Percentiles rank a stretch among this genome's conserved stretches.
phyloP scores from a whole-genome alignment of 2,797 vertebrate genomes.

The Eutrigla gurnardus region DNA sequence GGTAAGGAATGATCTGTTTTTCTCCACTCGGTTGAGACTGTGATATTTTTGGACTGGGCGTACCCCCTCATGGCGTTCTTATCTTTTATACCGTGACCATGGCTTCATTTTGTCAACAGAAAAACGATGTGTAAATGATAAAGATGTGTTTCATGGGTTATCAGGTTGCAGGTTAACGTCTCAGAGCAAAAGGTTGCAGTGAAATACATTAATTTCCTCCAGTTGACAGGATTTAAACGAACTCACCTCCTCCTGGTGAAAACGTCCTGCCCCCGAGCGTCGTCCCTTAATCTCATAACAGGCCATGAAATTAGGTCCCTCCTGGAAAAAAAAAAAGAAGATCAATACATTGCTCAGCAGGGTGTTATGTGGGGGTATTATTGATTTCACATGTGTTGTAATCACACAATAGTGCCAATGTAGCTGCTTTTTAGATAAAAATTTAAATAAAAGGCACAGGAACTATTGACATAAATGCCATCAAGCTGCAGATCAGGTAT shows the following conservation, averaged over 20 bases:
- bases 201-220: constrained; percentile 1
- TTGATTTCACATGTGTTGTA: constrained; percentile 46
- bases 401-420: neutral
- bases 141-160: constrained; percentile 2
- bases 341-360: constrained; percentile 54
- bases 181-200: constrained; percentile 13
- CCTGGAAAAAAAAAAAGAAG: constrained; percentile 14
- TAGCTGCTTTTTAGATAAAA: neutral
- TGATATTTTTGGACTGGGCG: constrained; percentile 29
- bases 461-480: neutral
- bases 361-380: constrained; percentile 17
- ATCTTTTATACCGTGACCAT: neutral
- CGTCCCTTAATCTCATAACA: constrained; percentile 1
- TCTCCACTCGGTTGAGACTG: constrained; percentile 13
- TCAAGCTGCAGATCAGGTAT: neutral
- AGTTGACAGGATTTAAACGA: constrained; percentile 2
- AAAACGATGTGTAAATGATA: constrained; percentile 5
- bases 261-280: neutral
- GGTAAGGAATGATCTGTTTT: constrained; percentile 57
- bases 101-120: constrained; percentile 16
- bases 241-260: neutral
- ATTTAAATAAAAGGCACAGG: neutral
- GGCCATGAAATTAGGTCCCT: constrained; percentile 34
- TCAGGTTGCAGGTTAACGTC: constrained; percentile 11
- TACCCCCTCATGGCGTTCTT: constrained; percentile 8